Conservation (phyloP, 2,888 invertebrate species). For the Drosophila tripunctata region DNA sequence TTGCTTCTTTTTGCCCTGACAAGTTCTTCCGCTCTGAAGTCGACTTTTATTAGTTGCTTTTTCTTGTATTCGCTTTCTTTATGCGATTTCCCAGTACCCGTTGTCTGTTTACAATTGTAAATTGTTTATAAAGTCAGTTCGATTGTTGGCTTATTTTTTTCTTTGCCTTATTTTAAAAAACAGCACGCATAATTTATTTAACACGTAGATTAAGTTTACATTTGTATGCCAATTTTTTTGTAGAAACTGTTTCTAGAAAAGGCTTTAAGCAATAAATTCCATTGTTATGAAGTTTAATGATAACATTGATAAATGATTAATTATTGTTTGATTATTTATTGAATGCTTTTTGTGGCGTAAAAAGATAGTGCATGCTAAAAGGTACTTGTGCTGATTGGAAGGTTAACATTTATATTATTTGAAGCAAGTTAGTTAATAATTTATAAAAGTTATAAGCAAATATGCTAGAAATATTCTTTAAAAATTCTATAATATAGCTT, state of each 20-base stretch:
- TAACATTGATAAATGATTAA: conserved; percentile 1
- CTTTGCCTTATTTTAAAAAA: background rate
- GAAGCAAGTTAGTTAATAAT: no score
- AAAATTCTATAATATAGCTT: no score
- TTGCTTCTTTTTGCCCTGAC: conserved; percentile 25
- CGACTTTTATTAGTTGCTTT: conserved; percentile 40
- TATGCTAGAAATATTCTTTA: background rate
- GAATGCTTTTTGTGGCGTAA: background rate
- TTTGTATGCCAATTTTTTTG: background rate
- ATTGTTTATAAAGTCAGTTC: conserved; percentile 41
- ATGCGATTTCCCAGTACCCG: conserved; percentile 26
- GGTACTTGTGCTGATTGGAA: background rate
- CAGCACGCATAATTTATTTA: conserved; percentile 18
- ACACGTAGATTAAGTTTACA: conserved; percentile 14
- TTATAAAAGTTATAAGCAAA: no score
- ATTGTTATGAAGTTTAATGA: background rate
- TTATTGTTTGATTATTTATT: background rate
- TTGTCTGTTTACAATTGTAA: conserved; percentile 41
- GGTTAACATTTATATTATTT: no score
- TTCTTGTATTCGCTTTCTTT: background rate
- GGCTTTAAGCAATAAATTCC: background rate
- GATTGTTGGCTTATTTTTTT: background rate
- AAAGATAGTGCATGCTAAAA: background rate
- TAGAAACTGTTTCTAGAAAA: conserved; percentile 7
- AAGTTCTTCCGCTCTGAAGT: conserved; percentile 53